A percentile compares a stretch with the other conserved stretches of the same genome.
Evolutionary conservation across 2,888 invertebrate genomes (phyloP).

Genomic region (Xestia sexstrigata): DNA sequence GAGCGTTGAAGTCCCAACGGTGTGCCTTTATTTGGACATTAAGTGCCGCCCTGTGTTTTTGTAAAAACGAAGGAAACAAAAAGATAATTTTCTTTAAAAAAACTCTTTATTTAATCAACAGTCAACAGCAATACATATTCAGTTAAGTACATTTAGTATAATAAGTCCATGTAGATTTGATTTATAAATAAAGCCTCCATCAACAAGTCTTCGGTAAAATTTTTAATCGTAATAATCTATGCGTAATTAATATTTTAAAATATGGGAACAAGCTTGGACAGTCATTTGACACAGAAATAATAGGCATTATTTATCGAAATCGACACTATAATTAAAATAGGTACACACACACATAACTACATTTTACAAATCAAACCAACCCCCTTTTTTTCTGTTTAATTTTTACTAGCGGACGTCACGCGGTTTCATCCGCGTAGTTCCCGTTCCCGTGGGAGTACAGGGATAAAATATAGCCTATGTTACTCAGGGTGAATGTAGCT

Average conservation of each 20-base stretch:
- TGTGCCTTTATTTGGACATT: too few relatives aligned
- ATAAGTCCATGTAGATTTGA: slow-evolving; percentile 47
- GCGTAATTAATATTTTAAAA: slow-evolving; percentile 23
- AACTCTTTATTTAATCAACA: slow-evolving; percentile 69
- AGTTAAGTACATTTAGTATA: slow-evolving; percentile 43
- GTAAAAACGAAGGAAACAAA: neutral
- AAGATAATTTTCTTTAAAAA: slow-evolving; percentile 26
- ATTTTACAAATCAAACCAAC: neutral
- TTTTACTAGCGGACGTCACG: too few relatives aligned
- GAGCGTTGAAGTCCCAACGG: too few relatives aligned
- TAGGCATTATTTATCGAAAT: slow-evolving; percentile 39
- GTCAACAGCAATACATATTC: slow-evolving; percentile 68
- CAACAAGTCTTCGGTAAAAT: slow-evolving; percentile 36
- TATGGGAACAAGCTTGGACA: slow-evolving; percentile 28
- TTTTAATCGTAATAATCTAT: slow-evolving; percentile 18
- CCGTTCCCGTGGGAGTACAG: too few relatives aligned
- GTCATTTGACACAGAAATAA: slow-evolving; percentile 3
- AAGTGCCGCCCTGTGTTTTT: too few relatives aligned
- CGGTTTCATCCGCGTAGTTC: too few relatives aligned
- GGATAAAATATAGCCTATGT: too few relatives aligned
- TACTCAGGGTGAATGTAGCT: too few relatives aligned
- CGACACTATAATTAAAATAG: slow-evolving; percentile 15
- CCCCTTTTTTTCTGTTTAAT: too few relatives aligned
- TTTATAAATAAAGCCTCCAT: slow-evolving; percentile 31
- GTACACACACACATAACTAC: neutral